These are phyloP conservation scores for Cataglyphis cursor DNA, from an alignment of 2,888 invertebrate genomes.

Conservation along the genomic window DNA sequence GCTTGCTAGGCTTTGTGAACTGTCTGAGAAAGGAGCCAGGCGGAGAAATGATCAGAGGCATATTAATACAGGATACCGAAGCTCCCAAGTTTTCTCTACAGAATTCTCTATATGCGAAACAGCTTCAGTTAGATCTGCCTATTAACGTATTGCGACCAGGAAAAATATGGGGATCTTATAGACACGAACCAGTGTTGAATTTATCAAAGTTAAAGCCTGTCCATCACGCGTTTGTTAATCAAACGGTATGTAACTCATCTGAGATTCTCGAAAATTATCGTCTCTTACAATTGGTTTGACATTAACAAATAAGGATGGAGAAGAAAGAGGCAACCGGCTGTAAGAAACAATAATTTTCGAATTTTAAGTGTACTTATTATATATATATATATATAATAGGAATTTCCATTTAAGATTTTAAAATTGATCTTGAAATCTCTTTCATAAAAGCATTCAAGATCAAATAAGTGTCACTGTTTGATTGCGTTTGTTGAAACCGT, in stretches of 20 bases:
- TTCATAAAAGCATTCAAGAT: too few species aligned
- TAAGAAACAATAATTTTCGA: not conserved
- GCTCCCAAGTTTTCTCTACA: constrained; percentile 91
- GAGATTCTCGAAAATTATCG: not conserved
- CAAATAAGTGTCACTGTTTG: too few species aligned
- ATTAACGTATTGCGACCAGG: constrained; percentile 90
- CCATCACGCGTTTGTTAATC: constrained; percentile 93
- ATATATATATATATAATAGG: not conserved
- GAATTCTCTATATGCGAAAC: constrained; percentile 90
- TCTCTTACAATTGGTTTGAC: not conserved
- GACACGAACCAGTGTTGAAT: constrained; percentile 91
- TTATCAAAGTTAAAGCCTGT: constrained; percentile 86
- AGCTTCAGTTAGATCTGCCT: constrained; percentile 91
- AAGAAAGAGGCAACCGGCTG: not conserved
- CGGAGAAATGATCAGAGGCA: constrained; percentile 88
- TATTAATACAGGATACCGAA: constrained; percentile 89
- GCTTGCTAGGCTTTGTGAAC: constrained; percentile 95
- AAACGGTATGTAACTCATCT: constrained; percentile 83
- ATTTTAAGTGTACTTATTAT: not conserved
- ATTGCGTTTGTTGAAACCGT: too few species aligned
- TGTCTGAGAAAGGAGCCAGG: constrained; percentile 94
- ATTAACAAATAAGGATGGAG: not conserved
- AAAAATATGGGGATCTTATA: constrained; percentile 93
- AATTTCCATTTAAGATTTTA: too few species aligned
- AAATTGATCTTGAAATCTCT: too few species aligned